A percentile compares a stretch with the other conserved stretches of the same genome.
Conservation (phyloP, 2,888 invertebrate species). For the Venustoraphidia nigricollis region DNA sequence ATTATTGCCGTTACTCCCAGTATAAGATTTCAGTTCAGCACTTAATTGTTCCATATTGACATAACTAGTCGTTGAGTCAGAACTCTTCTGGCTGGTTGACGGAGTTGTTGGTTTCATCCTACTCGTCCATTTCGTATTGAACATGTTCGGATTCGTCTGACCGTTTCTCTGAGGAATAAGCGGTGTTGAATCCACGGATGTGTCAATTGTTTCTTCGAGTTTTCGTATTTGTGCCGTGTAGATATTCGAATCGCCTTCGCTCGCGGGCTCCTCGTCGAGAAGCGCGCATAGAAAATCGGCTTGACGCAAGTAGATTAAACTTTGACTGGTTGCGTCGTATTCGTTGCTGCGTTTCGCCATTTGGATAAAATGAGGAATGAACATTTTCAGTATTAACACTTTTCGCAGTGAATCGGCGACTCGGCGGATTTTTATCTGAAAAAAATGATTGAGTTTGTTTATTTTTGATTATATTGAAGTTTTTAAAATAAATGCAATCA, state of each 20-base stretch:
- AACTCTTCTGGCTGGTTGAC: too few species aligned
- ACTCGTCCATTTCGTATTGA: background rate
- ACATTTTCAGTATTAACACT: conserved; percentile 48
- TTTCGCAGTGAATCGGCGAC: conserved; percentile 42
- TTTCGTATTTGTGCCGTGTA: conserved; percentile 38
- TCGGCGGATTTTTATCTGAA: conserved; percentile 28
- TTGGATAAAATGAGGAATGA: conserved; percentile 54
- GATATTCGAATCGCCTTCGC: conserved; percentile 35
- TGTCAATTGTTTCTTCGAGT: conserved; percentile 32
- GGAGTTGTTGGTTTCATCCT: too few species aligned
- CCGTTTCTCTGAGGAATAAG: conserved; percentile 13
- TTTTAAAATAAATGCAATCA: too few species aligned
- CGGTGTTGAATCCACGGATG: conserved; percentile 17
- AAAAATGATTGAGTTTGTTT: conserved; percentile 8
- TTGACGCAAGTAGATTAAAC: conserved; percentile 53
- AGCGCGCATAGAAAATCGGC: conserved; percentile 47
- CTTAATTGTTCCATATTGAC: too few species aligned
- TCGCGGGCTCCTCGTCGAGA: conserved; percentile 38
- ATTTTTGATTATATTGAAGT: too few species aligned
- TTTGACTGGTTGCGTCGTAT: conserved; percentile 43
- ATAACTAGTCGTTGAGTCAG: too few species aligned
- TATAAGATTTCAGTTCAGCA: too few species aligned
- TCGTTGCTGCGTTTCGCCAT: conserved; percentile 50
- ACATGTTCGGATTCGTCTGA: background rate
- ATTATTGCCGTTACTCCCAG: too few species aligned